Base-by-base conservation (phyloP, 2,113 vertebrate species). In the Hyperopisus bebe region DNA sequence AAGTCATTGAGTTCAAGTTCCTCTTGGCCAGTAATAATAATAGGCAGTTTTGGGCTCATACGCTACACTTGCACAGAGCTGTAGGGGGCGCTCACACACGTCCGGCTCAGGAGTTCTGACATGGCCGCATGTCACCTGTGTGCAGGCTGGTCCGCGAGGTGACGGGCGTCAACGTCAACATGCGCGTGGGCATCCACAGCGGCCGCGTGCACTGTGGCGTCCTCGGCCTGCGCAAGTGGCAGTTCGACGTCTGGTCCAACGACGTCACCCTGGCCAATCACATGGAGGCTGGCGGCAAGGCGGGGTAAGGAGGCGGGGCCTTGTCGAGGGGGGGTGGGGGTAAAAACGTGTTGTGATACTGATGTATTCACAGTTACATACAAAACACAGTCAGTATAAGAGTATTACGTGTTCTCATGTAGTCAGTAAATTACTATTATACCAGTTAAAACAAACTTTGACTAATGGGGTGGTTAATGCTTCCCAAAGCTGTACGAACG, bases 181-280 rank as follows among this genome's bases (percentile, higher is more conserved):
- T 99, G 98, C 97, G 98, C 0, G 98, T 99, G 24, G 98, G 98
- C 91, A 99, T 99, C 92, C 98, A 99, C 95, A 99, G 98, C 0
- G 98, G 98, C 13, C 97, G 98, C 0, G 98, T 99, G 50, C 98
- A 99, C 94, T 99, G 98, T 0, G 98, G 98, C 0, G 98, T 99
- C 89, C 96, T 99, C 86, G 98, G 98, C 91, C 96, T 99, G 93
- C 95, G 98, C 94, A 99, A 99, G 94, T 99, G 98, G 98, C 98
- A 99, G 92, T 99, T 99, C 53, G 98, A 99, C 0, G 98, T 99
- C 92, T 99, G 98, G 98, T 99, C 98, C 92, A 99, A 99, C 0
- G 98, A 99, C 0, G 98, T 99, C 86, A 99, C 98, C 1, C 94
- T 99, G 44, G 98, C 98, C 93, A 99, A 99, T 95, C 98, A 98